A percentile compares a stretch with the other conserved stretches of the same genome.
These are phyloP conservation scores for Sceloporus undulatus DNA, from an alignment of 2,113 vertebrate genomes.

Conservation along the genomic window DNA sequence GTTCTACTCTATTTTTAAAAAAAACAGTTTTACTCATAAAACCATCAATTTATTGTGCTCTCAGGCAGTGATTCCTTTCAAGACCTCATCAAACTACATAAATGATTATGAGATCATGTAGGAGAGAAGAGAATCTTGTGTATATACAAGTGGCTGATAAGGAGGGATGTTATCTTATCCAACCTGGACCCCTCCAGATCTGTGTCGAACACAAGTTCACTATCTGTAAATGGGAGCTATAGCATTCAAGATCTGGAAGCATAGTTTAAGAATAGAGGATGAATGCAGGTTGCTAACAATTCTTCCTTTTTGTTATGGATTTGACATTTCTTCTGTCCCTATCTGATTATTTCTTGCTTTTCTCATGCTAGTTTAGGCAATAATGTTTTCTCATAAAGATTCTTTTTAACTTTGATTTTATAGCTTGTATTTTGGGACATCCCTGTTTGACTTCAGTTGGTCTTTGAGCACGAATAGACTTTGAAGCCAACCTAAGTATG, in stretches of 20 bases:
- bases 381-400: background rate
- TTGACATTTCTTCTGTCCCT: background rate
- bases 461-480: background rate
- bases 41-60: background rate
- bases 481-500: background rate
- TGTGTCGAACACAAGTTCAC: background rate
- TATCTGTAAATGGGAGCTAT: background rate
- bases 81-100: background rate
- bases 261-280: background rate
- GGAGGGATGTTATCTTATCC: background rate
- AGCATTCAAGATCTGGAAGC: background rate
- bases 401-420: background rate
- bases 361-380: background rate
- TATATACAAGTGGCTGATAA: background rate
- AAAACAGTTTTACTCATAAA: background rate
- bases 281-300: background rate
- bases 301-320: background rate
- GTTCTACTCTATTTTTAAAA: conserved; percentile 2
- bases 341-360: background rate
- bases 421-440: background rate
- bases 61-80: background rate
- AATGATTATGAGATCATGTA: background rate
- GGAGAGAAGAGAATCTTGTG: background rate
- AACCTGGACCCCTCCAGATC: background rate
- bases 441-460: background rate